Conservation (phyloP, 1,140 invertebrate species). For the Pachypsylla venusta region DNA sequence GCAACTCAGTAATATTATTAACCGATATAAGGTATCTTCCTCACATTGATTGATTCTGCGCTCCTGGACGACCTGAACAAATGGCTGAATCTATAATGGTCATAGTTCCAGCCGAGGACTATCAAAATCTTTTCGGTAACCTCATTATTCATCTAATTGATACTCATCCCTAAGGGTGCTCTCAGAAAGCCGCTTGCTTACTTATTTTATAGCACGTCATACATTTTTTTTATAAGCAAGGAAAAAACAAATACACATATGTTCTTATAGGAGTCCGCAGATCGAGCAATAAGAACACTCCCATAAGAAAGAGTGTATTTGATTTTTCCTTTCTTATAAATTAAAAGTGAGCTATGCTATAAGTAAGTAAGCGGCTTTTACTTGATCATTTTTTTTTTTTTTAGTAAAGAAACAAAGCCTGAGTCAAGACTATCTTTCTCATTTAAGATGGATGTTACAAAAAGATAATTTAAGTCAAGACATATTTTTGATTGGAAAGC, state of each 20-base stretch:
- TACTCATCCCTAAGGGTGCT: too few species aligned
- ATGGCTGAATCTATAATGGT: too few species aligned
- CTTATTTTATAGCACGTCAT: too few species aligned
- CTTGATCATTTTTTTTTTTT: conserved; percentile 25
- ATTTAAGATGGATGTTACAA: conserved; percentile 87
- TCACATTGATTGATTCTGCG: too few species aligned
- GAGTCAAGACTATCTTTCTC: conserved; percentile 58
- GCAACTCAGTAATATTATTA: too few species aligned
- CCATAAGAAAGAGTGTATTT: conserved; percentile 20
- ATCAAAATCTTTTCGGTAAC: too few species aligned
- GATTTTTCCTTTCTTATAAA: conserved; percentile 23
- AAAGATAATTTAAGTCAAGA: conserved; percentile 87
- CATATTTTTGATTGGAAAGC: conserved; percentile 84
- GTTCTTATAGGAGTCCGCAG: conserved; percentile 12
- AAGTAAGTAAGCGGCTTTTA: conserved; percentile 13
- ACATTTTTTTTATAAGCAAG: conserved; percentile 9
- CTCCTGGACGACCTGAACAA: too few species aligned
- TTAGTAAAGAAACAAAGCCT: conserved; percentile 36
- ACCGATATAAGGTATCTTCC: too few species aligned
- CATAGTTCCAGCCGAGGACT: too few species aligned
- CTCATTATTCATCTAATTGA: too few species aligned
- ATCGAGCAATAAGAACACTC: not conserved
- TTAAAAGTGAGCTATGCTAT: conserved; percentile 20
- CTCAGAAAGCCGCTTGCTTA: too few species aligned
- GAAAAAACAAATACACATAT: conserved; percentile 10